Evolutionary conservation across 2,113 vertebrate genomes (phyloP).

Genomic region (Larimichthys crocea): DNA sequence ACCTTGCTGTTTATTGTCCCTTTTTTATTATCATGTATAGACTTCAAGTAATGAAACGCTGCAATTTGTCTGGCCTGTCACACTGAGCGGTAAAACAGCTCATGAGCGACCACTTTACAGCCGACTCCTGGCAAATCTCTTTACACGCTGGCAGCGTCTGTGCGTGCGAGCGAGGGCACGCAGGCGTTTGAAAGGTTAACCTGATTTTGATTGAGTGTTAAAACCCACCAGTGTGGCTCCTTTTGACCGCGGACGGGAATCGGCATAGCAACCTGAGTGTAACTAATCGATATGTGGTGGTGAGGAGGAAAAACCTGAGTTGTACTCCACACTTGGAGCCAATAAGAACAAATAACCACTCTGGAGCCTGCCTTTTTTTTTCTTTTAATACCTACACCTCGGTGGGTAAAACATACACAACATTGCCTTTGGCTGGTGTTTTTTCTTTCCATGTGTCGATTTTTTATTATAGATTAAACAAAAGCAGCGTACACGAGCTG

Average conservation of each 20-base stretch:
- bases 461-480: constrained; percentile 42
- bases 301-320: constrained; percentile 7
- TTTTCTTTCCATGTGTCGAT: constrained; percentile 15
- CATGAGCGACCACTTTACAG: constrained; percentile 16
- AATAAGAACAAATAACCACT: constrained; percentile 29
- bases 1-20: constrained; percentile 45
- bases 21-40: constrained; percentile 13
- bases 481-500: constrained; percentile 28
- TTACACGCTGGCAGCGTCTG: constrained; percentile 36
- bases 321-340: constrained; percentile 35
- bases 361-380: constrained; percentile 17
- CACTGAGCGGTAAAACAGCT: constrained; percentile 15
- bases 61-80: constrained; percentile 37
- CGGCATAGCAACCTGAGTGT: constrained; percentile 36
- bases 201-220: constrained; percentile 66
- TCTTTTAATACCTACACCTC: constrained; percentile 28
- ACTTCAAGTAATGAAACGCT: constrained; percentile 36
- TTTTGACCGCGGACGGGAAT: constrained; percentile 29
- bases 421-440: constrained; percentile 27
- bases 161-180: neutral
- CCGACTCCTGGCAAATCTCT: constrained; percentile 60
- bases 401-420: neutral
- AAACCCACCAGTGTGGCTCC: constrained; percentile 44
- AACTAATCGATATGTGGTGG: constrained; percentile 62
- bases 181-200: constrained; percentile 63